These are phyloP conservation scores for Trichoplusia ni DNA, from an alignment of 1,140 invertebrate species.

Conservation along the genomic window DNA sequence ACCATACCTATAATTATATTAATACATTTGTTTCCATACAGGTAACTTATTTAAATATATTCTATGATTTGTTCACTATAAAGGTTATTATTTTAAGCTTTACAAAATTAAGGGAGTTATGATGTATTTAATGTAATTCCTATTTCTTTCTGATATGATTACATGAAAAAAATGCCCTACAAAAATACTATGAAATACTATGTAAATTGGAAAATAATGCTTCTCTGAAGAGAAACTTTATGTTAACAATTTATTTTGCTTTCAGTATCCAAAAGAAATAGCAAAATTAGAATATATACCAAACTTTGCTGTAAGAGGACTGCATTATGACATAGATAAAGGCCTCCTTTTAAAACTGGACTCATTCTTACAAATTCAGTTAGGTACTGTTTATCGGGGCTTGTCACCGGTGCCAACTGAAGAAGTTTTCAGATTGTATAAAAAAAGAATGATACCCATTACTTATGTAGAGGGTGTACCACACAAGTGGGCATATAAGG, in stretches of 20 bases:
- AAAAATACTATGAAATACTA: too few relatives aligned
- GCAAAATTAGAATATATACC: constrained; percentile 91
- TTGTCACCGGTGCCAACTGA: constrained; percentile 90
- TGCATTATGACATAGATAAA: constrained; percentile 98
- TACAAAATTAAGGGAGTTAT: too few relatives aligned
- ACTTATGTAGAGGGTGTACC: constrained; percentile 90
- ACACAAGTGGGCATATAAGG: constrained; percentile 80
- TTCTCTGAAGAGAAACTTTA: too few relatives aligned
- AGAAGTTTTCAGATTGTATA: constrained; percentile 93
- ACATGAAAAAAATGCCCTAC: too few relatives aligned
- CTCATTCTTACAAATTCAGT: constrained; percentile 97
- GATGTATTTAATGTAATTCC: too few relatives aligned
- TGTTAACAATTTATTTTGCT: constrained; percentile 34
- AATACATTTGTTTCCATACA: neutral
- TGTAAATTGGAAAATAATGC: too few relatives aligned
- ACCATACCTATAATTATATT: neutral
- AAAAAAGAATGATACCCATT: constrained; percentile 91
- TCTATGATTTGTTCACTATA: too few relatives aligned
- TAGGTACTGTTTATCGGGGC: constrained; percentile 96
- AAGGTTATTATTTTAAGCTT: too few relatives aligned
- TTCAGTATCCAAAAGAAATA: constrained; percentile 95
- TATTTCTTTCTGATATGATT: too few relatives aligned
- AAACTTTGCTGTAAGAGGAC: constrained; percentile 94
- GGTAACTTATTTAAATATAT: too few relatives aligned
- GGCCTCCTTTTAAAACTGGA: constrained; percentile 97